These are phyloP conservation scores for Ephydatia muelleri DNA, from an alignment of 37 sponge, comb jelly and placozoan genomes.

Conservation along the genomic window DNA sequence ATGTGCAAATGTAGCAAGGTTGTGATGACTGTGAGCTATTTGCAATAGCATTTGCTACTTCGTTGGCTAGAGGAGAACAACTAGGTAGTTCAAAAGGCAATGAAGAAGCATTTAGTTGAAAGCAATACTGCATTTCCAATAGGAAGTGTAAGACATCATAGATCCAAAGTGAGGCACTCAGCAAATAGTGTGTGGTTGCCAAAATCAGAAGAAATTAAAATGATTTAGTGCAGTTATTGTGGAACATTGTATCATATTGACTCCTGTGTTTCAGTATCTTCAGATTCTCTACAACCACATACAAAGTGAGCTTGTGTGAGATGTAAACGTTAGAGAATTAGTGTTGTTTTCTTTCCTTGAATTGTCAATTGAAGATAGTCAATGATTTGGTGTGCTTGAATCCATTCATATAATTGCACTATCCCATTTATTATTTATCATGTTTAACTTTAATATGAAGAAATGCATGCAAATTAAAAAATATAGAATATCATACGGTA, in stretches of 20 bases:
- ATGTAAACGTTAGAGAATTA: neutral
- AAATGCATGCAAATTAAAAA: neutral
- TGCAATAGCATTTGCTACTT: too few species aligned
- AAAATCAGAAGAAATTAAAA: neutral
- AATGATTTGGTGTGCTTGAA: neutral
- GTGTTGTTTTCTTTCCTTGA: neutral
- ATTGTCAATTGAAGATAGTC: neutral
- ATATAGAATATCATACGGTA: too few species aligned
- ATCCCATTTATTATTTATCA: neutral
- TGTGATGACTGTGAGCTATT: constrained; percentile 27
- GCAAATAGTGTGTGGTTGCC: constrained; percentile 5
- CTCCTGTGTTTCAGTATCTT: constrained; percentile 15
- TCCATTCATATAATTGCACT: neutral
- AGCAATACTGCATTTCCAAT: constrained; percentile 32
- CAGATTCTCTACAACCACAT: neutral
- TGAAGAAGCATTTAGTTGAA: constrained; percentile 33
- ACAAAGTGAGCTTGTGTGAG: neutral
- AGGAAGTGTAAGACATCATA: neutral
- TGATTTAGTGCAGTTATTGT: constrained; percentile 9
- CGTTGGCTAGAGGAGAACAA: constrained; percentile 26
- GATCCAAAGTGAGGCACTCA: constrained; percentile 2
- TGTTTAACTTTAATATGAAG: neutral
- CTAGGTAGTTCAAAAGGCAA: constrained; percentile 15
- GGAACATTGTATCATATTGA: constrained; percentile 25
- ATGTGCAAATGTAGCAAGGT: constrained; percentile 42